Base-by-base conservation (phyloP, 2,113 vertebrate species). In the Oncorhynchus keta region DNA sequence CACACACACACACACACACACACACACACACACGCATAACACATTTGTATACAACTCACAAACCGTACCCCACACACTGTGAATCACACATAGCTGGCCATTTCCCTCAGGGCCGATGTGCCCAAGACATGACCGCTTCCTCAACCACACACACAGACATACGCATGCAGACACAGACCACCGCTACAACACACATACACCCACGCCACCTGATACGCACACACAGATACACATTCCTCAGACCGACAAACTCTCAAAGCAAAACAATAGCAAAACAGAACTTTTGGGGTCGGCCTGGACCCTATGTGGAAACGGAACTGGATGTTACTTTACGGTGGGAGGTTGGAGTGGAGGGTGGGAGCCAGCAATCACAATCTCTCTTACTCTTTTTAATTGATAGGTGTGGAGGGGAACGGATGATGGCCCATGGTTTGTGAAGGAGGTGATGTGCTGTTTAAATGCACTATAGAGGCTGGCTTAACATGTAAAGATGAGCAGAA, bases 381-480 rank as follows among this genome's bases (percentile, higher is more conserved):
- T 26, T 68, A n/a, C 30, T 79, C 74, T 71, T 70, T 22, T 16
- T 8, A 77, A 68, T 35, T 72, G 71, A 74, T 13, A 13, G 45
- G 35, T n/a, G 24, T 32, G 71, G 11, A 30, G 65, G 45, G 51
- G 32, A 28, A 57, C 28, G 66, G 12, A 59, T 18, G 1, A n/a
- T 48, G 71, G 13, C 73, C 78, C 20, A 68, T 72, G 7, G 16
- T 86, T 70, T 76, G 79, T 78, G 79, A 85, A 84, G 76, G 64
- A 73, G 77, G 30, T 45, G 22, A 77, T 82, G 81, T 76, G 86
- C 83, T 89, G 69, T 78, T 67, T 79, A 72, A 72, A 88, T 84
- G 89, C 83, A 84, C 85, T 87, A 76, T 81, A 79, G 85, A 83
- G 83, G 76, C 85, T 81, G 77, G 70, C 85, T 48, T n/a, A 69